Conservation (phyloP, 2,888 invertebrate species). For the Eupeodes latifasciatus region DNA sequence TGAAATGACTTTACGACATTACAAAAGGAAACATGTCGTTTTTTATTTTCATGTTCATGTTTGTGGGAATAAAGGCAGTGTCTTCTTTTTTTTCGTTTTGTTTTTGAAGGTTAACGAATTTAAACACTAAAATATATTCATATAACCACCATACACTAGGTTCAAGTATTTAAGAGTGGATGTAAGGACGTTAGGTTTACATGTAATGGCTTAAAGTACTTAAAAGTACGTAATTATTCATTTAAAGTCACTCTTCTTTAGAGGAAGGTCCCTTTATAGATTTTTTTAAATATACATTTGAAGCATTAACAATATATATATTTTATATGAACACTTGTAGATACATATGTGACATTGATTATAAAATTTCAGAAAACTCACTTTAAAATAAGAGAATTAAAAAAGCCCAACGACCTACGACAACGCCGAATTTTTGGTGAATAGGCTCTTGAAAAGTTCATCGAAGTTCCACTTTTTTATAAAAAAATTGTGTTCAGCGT, state of each 20-base stretch:
- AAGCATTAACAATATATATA: too few species aligned
- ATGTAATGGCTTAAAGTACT: constrained; percentile 17
- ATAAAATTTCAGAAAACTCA: too few species aligned
- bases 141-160: not conserved
- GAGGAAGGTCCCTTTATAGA: not conserved
- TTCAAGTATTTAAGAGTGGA: not conserved
- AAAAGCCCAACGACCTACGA: too few species aligned
- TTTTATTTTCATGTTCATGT: not conserved
- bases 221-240: not conserved
- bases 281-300: not conserved
- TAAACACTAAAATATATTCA: not conserved
- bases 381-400: too few species aligned
- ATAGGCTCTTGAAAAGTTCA: too few species aligned
- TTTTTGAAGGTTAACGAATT: constrained; percentile 50
- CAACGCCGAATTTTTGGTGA: too few species aligned
- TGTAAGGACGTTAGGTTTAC: constrained; percentile 3
- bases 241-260: not conserved
- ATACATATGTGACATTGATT: too few species aligned
- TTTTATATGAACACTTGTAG: too few species aligned
- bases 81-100: not conserved
- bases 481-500: too few species aligned
- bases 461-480: too few species aligned
- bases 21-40: constrained; percentile 9
- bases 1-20: constrained; percentile 9
- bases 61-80: constrained; percentile 1